Evolutionary conservation across 2,888 invertebrate genomes (phyloP).

Genomic region (Seira ritae): DNA sequence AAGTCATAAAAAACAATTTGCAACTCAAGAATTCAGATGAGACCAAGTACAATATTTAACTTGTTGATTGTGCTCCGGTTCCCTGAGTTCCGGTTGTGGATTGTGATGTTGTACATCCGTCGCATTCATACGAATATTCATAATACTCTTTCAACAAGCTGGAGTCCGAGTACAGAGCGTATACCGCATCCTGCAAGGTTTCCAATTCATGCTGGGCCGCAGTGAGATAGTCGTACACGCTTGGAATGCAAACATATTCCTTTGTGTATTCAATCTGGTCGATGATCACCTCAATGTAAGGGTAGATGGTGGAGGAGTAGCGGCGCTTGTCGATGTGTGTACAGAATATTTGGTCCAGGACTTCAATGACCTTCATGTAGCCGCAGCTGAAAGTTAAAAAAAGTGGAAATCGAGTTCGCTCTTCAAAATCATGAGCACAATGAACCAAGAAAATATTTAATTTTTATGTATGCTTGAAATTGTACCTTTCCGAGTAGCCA

Average conservation of each 20-base stretch:
- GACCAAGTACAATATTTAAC: too few relatives aligned
- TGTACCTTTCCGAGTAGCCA: neutral
- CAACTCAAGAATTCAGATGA: too few relatives aligned
- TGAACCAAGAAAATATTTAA: neutral
- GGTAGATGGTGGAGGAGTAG: constrained; percentile 31
- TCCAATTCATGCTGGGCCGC: neutral
- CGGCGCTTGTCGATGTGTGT: neutral
- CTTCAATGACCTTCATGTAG: constrained; percentile 12
- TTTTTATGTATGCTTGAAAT: neutral
- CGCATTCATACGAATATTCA: too few relatives aligned
- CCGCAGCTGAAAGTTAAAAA: constrained; percentile 1
- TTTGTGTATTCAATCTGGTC: neutral
- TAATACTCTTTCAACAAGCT: constrained; percentile 14
- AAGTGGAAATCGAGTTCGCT: neutral
- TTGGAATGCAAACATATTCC: neutral
- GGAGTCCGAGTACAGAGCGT: constrained; percentile 16
- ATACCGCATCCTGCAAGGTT: constrained; percentile 11
- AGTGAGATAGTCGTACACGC: neutral
- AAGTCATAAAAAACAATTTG: too few relatives aligned
- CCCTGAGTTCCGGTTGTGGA: too few relatives aligned
- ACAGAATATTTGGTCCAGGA: constrained; percentile 39
- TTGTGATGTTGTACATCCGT: too few relatives aligned
- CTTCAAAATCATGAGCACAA: too few relatives aligned
- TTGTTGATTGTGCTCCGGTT: too few relatives aligned
- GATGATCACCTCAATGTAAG: neutral